A percentile compares a stretch with the other conserved stretches of the same genome.
These are phyloP conservation scores for Corydoras sp. DNA, from an alignment of 2,113 vertebrate species.

Conservation along the genomic window DNA sequence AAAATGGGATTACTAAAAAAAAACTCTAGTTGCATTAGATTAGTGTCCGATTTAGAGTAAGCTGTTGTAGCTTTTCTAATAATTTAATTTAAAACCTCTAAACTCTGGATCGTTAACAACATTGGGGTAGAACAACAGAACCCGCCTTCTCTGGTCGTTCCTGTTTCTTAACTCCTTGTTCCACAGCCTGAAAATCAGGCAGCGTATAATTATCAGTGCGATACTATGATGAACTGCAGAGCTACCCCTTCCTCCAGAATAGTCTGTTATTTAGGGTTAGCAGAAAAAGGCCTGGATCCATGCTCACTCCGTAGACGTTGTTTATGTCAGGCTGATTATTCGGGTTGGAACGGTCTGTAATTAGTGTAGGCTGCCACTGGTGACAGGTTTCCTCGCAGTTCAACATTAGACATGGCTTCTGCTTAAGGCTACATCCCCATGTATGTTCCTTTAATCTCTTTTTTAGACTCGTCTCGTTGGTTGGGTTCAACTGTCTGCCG, in stretches of 20 bases:
- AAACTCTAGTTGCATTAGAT: no score
- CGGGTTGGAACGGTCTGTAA: conserved; percentile 21
- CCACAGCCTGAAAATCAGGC: background rate
- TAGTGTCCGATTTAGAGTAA: no score
- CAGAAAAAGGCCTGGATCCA: background rate
- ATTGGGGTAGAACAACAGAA: background rate
- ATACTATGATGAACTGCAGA: background rate
- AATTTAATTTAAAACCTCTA: no score
- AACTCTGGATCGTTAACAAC: background rate
- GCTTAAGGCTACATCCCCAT: background rate
- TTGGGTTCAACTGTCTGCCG: background rate
- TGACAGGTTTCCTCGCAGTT: background rate
- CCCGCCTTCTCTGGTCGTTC: background rate
- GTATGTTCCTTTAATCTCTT: background rate
- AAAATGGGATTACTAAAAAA: no score
- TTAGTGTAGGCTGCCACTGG: conserved; percentile 30
- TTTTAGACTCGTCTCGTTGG: background rate
- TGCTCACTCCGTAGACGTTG: conserved; percentile 23
- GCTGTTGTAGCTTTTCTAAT: no score
- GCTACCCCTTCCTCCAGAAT: background rate
- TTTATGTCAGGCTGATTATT: conserved; percentile 13
- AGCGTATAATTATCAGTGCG: background rate
- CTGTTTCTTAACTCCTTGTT: no score
- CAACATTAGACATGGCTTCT: background rate
- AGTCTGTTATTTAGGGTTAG: background rate